Evolutionary conservation across 2,888 invertebrate genomes (phyloP).

Genomic region (Hermaeophaga mercurialis): DNA sequence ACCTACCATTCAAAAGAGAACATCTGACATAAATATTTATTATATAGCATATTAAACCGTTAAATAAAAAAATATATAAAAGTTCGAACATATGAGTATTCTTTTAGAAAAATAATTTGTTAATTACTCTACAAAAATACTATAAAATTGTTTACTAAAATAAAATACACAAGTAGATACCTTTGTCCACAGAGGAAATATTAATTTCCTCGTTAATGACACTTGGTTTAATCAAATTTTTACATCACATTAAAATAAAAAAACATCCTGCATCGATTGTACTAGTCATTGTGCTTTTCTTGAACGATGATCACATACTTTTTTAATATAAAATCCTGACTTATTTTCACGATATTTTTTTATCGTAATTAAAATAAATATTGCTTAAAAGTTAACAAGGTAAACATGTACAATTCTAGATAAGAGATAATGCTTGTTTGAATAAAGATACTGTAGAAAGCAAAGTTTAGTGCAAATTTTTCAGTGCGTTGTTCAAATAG

Average conservation of each 20-base stretch:
- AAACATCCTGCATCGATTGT: not conserved
- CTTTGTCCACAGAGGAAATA: slow-evolving; percentile 15
- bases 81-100: too few species aligned
- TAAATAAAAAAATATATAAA: too few species aligned
- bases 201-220: slow-evolving; percentile 14
- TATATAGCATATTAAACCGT: too few species aligned
- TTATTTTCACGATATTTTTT: not conserved
- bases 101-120: too few species aligned
- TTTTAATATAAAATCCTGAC: slow-evolving; percentile 23
- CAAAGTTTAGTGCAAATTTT: slow-evolving; percentile 19
- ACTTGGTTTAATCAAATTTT: not conserved
- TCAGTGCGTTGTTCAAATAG: too few species aligned
- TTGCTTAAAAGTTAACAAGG: slow-evolving; percentile 16
- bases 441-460: slow-evolving; percentile 21
- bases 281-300: slow-evolving; percentile 16
- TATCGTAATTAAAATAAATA: slow-evolving; percentile 13
- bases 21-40: too few species aligned
- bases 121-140: too few species aligned
- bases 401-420: slow-evolving; percentile 19
- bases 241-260: slow-evolving; percentile 3
- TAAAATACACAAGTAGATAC: slow-evolving; percentile 3
- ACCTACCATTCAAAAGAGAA: too few species aligned
- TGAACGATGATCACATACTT: slow-evolving; percentile 19
- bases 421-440: slow-evolving; percentile 29
- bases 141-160: not conserved